Percentiles rank a stretch among this genome's conserved stretches.
Evolutionary conservation across 2,113 vertebrate genomes (phyloP).

Genomic region (Aptenodytes patagonicus): DNA sequence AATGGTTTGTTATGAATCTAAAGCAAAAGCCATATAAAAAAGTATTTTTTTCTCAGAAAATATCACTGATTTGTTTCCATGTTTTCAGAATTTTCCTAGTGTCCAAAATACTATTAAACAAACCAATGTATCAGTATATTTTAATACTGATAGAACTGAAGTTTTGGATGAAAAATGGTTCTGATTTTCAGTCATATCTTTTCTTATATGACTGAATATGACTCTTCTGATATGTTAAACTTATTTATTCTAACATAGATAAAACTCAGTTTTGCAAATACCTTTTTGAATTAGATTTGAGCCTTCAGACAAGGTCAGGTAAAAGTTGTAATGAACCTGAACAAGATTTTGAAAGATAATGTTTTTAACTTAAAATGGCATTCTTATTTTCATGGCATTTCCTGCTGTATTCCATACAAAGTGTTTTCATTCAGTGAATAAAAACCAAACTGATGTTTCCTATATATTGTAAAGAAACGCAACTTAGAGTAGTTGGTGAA

Average conservation of each 20-base stretch:
- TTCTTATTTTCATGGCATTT: background rate
- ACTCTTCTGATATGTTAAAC: background rate
- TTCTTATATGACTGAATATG: background rate
- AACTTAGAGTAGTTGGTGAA: background rate
- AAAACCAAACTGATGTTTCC: background rate
- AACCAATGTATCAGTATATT: background rate
- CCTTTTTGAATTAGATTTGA: background rate
- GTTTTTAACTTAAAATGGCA: background rate
- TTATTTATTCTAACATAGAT: background rate
- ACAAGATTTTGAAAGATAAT: background rate
- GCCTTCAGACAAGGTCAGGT: background rate
- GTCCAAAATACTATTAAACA: background rate
- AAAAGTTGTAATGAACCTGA: background rate
- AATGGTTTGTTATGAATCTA: background rate
- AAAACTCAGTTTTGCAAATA: background rate
- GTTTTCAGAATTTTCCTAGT: background rate
- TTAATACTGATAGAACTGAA: background rate
- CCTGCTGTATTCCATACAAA: background rate
- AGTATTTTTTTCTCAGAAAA: background rate
- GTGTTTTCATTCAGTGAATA: background rate
- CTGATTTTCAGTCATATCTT: background rate
- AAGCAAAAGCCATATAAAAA: background rate
- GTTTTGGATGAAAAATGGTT: background rate
- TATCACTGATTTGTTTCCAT: background rate
- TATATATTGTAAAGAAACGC: background rate